Evolutionary conservation across 2,113 vertebrate genomes (phyloP), one percentile per base, ranked within the genome.

Genomic region (Cettia cetti): DNA sequence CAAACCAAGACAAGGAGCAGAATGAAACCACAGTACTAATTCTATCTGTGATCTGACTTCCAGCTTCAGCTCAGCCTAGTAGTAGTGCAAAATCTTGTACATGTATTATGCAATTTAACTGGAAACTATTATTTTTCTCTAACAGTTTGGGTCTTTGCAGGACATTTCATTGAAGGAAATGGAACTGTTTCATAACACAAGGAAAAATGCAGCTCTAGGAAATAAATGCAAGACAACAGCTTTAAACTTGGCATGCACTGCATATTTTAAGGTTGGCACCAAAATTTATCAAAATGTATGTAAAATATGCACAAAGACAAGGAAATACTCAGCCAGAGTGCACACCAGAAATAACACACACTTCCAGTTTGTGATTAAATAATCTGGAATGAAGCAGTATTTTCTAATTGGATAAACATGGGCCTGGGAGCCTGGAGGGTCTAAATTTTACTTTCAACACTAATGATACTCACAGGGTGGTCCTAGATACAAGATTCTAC

Each of bases 391-490:
- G 63, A 94, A 94, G 57, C 44, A 82, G n/a, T 89, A 82, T 66
- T 90, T 94, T 95, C 82, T 93, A 91, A 92, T 44, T 78, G 66
- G 75, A 91, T 80, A 94, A 96, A 92, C 39, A 83, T 64, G 35
- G 75, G 59, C 39, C 63, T 66, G 89, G 47, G 28, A 94, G 68
- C 37, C 54, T 68, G 64, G 31, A 53, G 86, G 49, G 53, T 77
- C 53, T 82, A 65, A 86, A 85, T 59, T 80, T 64, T 65, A 84
- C 35, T 82, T 74, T 90, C 39, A 42, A 26, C 30, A 59, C 39
- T 79, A 81, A 70, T 72, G 35, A 23, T 94, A 44, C 85, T 83
- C 49, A 59, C 52, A 78, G 64, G 56, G 72, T 95, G 91, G 94
- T 95, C 91, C 69, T 60, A 80, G 39, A 86, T 47, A 82, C 17